A percentile compares a stretch with the other conserved stretches of the same genome.
Conservation (phyloP, 2,797 vertebrate species). For the Synanceia verrucosa region DNA sequence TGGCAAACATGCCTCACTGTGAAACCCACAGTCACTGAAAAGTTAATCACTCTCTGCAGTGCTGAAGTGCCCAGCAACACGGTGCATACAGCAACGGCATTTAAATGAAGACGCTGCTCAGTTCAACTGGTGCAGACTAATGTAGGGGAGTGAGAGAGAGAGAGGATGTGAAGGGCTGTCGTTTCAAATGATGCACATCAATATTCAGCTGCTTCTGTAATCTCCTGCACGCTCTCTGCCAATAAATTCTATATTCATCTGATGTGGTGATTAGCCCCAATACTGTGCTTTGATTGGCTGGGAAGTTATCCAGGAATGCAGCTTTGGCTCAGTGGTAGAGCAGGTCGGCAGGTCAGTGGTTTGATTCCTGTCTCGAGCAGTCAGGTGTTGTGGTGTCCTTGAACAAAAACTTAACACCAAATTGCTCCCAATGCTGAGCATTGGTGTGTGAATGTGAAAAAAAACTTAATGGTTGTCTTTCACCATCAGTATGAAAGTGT, state of each 20-base stretch:
- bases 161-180: background rate
- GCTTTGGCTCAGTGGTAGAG: no score
- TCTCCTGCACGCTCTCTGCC: background rate
- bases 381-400: no score
- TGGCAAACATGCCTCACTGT: constrained; percentile 35
- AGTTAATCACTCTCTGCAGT: constrained; percentile 54
- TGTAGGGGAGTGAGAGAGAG: constrained; percentile 17
- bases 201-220: constrained; percentile 10
- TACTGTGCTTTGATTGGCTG: constrained; percentile 11
- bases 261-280: background rate
- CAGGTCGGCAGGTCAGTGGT: no score
- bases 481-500: no score
- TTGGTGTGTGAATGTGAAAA: no score
- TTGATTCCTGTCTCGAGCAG: no score
- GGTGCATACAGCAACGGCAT: constrained; percentile 54
- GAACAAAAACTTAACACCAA: no score
- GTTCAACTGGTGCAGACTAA: constrained; percentile 43
- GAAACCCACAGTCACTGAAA: background rate
- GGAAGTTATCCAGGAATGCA: background rate
- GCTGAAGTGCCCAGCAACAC: constrained; percentile 66
- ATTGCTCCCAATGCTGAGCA: no score
- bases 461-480: no score
- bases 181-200: constrained; percentile 38
- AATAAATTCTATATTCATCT: background rate
- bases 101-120: constrained; percentile 58